These are phyloP conservation scores for Apodemus sylvaticus DNA, from an alignment of 2,113 vertebrate species.

Conservation along the genomic window DNA sequence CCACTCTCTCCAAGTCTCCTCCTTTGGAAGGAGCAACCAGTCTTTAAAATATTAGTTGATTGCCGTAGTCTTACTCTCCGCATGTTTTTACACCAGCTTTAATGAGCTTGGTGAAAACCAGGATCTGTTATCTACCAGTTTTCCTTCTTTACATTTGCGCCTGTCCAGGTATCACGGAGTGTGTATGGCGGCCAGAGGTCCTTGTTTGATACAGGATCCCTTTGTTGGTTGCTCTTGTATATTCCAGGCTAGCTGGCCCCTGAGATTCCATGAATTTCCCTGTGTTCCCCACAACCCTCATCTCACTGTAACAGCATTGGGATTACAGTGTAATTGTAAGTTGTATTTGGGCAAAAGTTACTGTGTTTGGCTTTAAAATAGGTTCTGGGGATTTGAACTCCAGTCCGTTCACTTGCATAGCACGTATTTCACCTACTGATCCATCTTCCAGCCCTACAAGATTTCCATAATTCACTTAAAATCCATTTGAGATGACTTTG, in stretches of 20 bases:
- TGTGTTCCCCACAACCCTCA: background rate
- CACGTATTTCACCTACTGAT: background rate
- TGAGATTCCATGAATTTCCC: background rate
- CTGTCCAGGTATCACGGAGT: too few relatives aligned
- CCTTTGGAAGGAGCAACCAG: background rate
- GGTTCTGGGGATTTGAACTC: background rate
- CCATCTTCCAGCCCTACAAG: background rate
- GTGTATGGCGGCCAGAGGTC: background rate
- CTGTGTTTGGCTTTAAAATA: background rate
- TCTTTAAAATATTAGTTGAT: background rate
- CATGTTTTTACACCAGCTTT: slow-evolving; percentile 2
- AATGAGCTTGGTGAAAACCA: background rate
- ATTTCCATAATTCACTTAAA: slow-evolving; percentile 1
- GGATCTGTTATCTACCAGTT: background rate
- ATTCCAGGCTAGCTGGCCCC: background rate
- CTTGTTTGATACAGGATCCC: background rate
- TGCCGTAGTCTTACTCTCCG: background rate
- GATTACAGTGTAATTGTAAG: background rate
- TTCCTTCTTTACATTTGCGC: background rate
- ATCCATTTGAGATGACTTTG: background rate
- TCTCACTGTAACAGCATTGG: background rate
- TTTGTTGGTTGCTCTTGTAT: background rate
- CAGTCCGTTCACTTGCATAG: too few relatives aligned
- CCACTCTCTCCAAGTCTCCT: background rate
- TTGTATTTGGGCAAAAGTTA: too few relatives aligned